These are phyloP conservation scores for Ancistrus triradiatus DNA, from an alignment of 2,113 vertebrate genomes.

Conservation along the genomic window DNA sequence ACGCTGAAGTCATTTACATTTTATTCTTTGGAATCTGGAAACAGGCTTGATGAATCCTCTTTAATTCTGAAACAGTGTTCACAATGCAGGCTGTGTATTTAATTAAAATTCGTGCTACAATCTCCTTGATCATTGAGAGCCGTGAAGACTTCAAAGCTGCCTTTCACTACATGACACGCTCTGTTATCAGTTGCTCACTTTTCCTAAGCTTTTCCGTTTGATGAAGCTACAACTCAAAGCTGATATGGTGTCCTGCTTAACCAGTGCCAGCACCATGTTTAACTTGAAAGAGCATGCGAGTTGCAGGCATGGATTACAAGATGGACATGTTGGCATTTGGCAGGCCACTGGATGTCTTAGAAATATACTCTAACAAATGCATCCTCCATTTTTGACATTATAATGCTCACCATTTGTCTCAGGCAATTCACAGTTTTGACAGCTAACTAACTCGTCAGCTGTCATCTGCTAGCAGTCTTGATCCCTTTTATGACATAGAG, in stretches of 20 bases:
- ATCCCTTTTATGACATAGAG: slow-evolving; percentile 13
- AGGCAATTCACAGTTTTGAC: slow-evolving; percentile 7
- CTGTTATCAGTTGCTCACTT: slow-evolving; percentile 6
- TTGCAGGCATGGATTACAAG: no score
- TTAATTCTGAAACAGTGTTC: slow-evolving; percentile 10
- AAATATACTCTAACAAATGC: no score
- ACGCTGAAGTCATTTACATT: no score
- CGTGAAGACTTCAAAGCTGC: slow-evolving; percentile 39
- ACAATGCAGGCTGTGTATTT: slow-evolving; percentile 52
- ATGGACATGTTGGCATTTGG: no score
- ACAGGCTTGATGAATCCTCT: neutral
- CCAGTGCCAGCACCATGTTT: no score
- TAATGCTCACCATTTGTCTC: slow-evolving; percentile 7
- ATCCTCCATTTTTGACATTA: neutral
- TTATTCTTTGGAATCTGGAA: neutral
- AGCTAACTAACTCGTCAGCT: slow-evolving; percentile 21
- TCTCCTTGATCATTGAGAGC: slow-evolving; percentile 60
- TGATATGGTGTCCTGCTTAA: slow-evolving; percentile 18
- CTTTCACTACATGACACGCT: slow-evolving; percentile 1
- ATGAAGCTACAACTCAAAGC: slow-evolving; percentile 6
- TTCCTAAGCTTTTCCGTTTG: slow-evolving; percentile 1
- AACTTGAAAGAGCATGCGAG: no score
- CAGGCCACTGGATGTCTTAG: no score
- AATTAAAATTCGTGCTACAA: slow-evolving; percentile 58
- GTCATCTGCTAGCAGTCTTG: slow-evolving; percentile 8